Conservation (phyloP, 1,140 invertebrate genomes). For the Cylas formicarius region DNA sequence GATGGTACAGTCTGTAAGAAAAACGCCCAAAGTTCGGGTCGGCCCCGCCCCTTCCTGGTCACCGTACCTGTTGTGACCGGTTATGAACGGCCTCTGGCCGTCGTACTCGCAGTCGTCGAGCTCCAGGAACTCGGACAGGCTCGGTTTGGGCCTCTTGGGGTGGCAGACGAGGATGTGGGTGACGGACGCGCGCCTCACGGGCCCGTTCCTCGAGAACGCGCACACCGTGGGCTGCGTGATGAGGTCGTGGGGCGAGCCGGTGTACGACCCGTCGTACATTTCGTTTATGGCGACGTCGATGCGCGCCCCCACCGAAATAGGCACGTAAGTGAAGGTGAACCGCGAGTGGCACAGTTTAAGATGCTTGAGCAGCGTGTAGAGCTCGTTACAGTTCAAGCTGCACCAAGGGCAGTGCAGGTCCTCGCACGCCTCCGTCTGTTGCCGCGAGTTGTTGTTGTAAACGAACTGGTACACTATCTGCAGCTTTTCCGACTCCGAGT, state of each 20-base stretch:
- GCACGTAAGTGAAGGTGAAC: constrained; percentile 87
- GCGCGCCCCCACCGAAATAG: constrained; percentile 73
- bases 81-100: constrained; percentile 76
- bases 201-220: constrained; percentile 67
- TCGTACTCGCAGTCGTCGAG: constrained; percentile 71
- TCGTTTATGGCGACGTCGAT: constrained; percentile 96
- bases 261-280: constrained; percentile 89
- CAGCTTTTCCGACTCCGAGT: constrained; percentile 40
- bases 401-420: constrained; percentile 95
- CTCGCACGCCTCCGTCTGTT: constrained; percentile 89
- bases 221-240: constrained; percentile 55
- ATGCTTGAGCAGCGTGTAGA: constrained; percentile 89
- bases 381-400: constrained; percentile 75
- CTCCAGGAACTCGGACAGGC: constrained; percentile 78
- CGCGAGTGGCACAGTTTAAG: constrained; percentile 87
- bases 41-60: neutral
- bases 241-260: constrained; percentile 88
- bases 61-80: constrained; percentile 63
- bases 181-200: constrained; percentile 74
- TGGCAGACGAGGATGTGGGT: constrained; percentile 86
- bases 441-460: constrained; percentile 89
- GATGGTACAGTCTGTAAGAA: constrained; percentile 72
- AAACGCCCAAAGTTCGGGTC: neutral
- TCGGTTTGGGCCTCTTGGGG: constrained; percentile 59
- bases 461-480: constrained; percentile 93